Evolutionary conservation across 2,113 vertebrate species (phyloP), one percentile per base, ranked within the genome.

Genomic region (Archocentrus centrarchus): DNA sequence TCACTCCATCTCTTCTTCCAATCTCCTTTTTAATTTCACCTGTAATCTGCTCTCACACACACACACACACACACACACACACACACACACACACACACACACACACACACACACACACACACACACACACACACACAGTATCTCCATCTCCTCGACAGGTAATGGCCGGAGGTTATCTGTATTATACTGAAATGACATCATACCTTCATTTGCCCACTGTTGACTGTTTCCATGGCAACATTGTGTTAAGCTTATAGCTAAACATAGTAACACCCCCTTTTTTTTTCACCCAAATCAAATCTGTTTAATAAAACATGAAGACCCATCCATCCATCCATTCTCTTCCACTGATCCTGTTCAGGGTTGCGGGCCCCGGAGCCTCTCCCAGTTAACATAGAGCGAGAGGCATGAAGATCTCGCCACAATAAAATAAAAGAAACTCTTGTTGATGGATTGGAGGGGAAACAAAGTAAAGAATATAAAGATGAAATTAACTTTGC

Each of bases 21-120:
- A 53, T 82, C 30, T 32, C 62, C 73, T 82, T 85, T 87, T 89
- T 93, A 92, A 93, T 91, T 91, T 77, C 59, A 82, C 82, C 62
- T 78, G 79, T 68, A 44, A 59, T 83, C 89, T 55, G 59, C 88
- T 22, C 75, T 59, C 20, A 59, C 61, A 17, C 15, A 32, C n/a
- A 57, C 75, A 62, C 44, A 6, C 37, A 39, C 37, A 39, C 58
- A 64, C 27, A 0, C 55, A 7, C 75, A 22, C 53, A 14, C 78
- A 73, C 53, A 59, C 58, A 68, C 63, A 76, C 85, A 32, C 27
- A 27, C 27, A 27, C 27, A 27, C 27, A 27, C 27, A 27, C 27
- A 27, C 27, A 27, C 27, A 27, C 27, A 27, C 27, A 27, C 24
- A 82, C 4, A 83, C 2, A 82, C 30, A 47, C 8, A 10, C 35